Base-by-base conservation (phyloP, 1,140 invertebrate genomes). In the Drosophila obscura region DNA sequence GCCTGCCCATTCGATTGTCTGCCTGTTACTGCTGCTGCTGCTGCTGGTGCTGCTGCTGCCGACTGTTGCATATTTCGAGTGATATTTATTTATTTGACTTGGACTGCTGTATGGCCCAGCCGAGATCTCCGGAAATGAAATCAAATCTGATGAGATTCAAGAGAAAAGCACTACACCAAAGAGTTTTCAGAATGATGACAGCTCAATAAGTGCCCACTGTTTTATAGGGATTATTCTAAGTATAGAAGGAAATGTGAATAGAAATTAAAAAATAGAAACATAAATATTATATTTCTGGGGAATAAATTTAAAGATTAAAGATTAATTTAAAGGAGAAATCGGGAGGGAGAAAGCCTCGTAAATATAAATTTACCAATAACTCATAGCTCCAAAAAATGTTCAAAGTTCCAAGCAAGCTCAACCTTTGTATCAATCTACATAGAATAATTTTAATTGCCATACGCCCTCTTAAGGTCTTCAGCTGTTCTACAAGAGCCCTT, bases 21-120 rank as follows among this genome's bases (percentile, higher is more conserved):
- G 7, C n/a, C 53, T 35, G 13, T 19, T 19, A 19, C n/a, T n/a
- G n/a, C n/a, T n/a, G n/a, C n/a, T n/a, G n/a, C n/a, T n/a, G n/a
- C n/a, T n/a, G n/a, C n/a, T n/a, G n/a, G n/a, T n/a, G 19, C 16
- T 22, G 5, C 22, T 13, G 53, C 2, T 58, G 71, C 31, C 53
- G 60, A 65, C 63, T 67, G 39, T 68, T 76, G 80, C 80, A 79
- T 53, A 78, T 64, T 80, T 68, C 43, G 55, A 8, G 15, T 24
- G 16, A 4, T 41, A 68, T 68, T 65, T 84, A 81, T 83, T 83
- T 84, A 84, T 80, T 77, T 73, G 58, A 53, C 58, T 65, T 56
- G 77, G 52, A 19, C 19, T 19, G 19, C 19, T 1, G 19, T n/a
- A n/a, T n/a, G 19, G 51, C 39, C 43, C 52, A 53, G 51, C 28